Evolutionary conservation across 2,888 invertebrate species (phyloP).

Genomic region (Ephialtes manifestator): DNA sequence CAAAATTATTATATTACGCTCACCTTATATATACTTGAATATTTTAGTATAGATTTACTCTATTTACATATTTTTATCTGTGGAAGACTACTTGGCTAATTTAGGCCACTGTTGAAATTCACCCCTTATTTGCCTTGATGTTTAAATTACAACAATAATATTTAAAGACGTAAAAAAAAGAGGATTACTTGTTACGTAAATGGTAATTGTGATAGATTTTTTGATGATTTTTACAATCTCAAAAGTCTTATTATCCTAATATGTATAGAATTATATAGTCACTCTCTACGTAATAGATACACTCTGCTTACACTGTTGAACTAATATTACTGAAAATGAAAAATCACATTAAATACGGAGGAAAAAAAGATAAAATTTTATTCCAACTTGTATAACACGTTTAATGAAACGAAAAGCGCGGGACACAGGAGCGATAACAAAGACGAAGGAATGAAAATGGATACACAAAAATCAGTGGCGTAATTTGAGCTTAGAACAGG

Average conservation of each 20-base stretch:
- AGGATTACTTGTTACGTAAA: slow-evolving; percentile 85
- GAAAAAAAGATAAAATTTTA: slow-evolving; percentile 29
- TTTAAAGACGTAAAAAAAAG: slow-evolving; percentile 78
- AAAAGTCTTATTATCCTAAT: slow-evolving; percentile 87
- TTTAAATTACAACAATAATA: slow-evolving; percentile 85
- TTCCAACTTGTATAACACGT: slow-evolving; percentile 54
- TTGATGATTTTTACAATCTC: slow-evolving; percentile 91
- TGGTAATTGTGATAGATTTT: slow-evolving; percentile 90
- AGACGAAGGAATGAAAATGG: slow-evolving; percentile 55
- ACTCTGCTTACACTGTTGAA: slow-evolving; percentile 90
- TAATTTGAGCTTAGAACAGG: slow-evolving; percentile 72
- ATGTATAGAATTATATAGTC: slow-evolving; percentile 86
- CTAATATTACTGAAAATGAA: slow-evolving; percentile 80
- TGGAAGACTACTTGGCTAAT: slow-evolving; percentile 86
- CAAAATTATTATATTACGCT: slow-evolving; percentile 85
- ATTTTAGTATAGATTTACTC: slow-evolving; percentile 86
- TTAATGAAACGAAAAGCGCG: slow-evolving; percentile 44
- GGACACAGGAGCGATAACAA: slow-evolving; percentile 23
- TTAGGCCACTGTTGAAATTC: slow-evolving; percentile 86
- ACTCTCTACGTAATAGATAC: slow-evolving; percentile 85
- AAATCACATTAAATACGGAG: slow-evolving; percentile 38
- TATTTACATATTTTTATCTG: slow-evolving; percentile 86
- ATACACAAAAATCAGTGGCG: slow-evolving; percentile 52
- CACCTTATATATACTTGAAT: slow-evolving; percentile 85
- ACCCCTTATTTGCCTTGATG: slow-evolving; percentile 86